Percentiles rank a stretch among this genome's conserved stretches.
Evolutionary conservation across 2,113 vertebrate species (phyloP).

Genomic region (Tragelaphus imberbis): DNA sequence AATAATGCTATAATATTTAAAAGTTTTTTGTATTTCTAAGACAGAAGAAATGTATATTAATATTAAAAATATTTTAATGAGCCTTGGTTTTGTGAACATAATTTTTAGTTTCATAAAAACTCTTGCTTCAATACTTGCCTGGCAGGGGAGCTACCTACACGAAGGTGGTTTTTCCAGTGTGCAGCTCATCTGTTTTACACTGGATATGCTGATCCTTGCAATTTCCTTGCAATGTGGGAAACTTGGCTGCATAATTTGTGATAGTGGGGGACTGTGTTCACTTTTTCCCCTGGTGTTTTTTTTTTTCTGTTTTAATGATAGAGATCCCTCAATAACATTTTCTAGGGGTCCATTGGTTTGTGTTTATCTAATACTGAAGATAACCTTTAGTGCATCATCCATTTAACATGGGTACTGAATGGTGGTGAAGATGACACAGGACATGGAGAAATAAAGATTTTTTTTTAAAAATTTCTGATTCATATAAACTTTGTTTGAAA

Average conservation of each 20-base stretch:
- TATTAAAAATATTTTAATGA: slow-evolving; percentile 65
- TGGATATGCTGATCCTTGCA: not conserved
- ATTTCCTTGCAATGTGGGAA: not conserved
- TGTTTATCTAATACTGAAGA: not conserved
- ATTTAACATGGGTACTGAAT: not conserved
- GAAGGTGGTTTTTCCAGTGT: not conserved
- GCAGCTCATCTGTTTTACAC: not conserved
- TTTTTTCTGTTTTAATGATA: not conserved
- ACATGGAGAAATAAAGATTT: not conserved
- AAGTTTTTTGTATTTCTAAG: slow-evolving; percentile 48
- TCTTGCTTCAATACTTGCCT: not conserved
- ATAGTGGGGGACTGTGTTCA: not conserved
- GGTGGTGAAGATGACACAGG: not conserved
- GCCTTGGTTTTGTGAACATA: not conserved
- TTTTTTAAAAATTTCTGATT: not conserved
- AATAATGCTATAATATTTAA: slow-evolving; percentile 33
- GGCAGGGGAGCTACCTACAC: not conserved
- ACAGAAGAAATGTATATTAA: slow-evolving; percentile 47
- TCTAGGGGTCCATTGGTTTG: not conserved
- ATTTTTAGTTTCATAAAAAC: slow-evolving; percentile 43
- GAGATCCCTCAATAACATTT: not conserved
- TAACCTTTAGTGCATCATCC: not conserved
- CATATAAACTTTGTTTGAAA: not conserved
- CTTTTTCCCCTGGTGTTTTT: not conserved
- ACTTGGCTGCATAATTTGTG: not conserved